Evolutionary conservation across 2,888 invertebrate genomes (phyloP).

Genomic region (Synergus laeviventris): DNA sequence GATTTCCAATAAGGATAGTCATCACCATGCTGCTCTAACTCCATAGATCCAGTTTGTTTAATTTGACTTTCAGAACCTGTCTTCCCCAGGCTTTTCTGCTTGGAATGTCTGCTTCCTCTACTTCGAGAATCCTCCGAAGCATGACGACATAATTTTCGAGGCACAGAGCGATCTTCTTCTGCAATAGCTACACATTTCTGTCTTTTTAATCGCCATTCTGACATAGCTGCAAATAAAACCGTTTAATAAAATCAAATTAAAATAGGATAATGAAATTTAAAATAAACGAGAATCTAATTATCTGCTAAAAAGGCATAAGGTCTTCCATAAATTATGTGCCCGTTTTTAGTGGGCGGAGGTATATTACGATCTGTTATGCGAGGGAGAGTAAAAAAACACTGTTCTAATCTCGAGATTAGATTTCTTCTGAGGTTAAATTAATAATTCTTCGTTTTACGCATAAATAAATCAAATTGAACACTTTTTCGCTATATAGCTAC

Average conservation of each 20-base stretch:
- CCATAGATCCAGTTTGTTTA: conserved; percentile 79
- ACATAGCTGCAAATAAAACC: conserved; percentile 38
- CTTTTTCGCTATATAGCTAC: not conserved
- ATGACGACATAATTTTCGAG: conserved; percentile 68
- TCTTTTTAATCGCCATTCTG: conserved; percentile 65
- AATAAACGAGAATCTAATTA: conserved; percentile 23
- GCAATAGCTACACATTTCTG: conserved; percentile 66
- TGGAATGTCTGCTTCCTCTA: conserved; percentile 65
- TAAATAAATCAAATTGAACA: too few relatives aligned
- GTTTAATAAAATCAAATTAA: not conserved
- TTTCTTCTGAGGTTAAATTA: too few relatives aligned
- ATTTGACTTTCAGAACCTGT: conserved; percentile 76
- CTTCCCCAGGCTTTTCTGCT: conserved; percentile 73
- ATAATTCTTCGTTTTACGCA: too few relatives aligned
- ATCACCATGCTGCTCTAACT: conserved; percentile 75
- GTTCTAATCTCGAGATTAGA: not conserved
- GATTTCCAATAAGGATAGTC: conserved; percentile 73
- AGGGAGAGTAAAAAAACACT: not conserved
- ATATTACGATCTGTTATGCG: too few relatives aligned
- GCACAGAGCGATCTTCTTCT: conserved; percentile 64
- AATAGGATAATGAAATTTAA: conserved; percentile 4
- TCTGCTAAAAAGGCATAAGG: not conserved
- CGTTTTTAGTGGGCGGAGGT: too few relatives aligned
- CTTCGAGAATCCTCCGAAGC: conserved; percentile 71
- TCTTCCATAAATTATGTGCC: too few relatives aligned